These are phyloP conservation scores for Sesamia inferens DNA, from an alignment of 2,888 invertebrate genomes.

Conservation along the genomic window DNA sequence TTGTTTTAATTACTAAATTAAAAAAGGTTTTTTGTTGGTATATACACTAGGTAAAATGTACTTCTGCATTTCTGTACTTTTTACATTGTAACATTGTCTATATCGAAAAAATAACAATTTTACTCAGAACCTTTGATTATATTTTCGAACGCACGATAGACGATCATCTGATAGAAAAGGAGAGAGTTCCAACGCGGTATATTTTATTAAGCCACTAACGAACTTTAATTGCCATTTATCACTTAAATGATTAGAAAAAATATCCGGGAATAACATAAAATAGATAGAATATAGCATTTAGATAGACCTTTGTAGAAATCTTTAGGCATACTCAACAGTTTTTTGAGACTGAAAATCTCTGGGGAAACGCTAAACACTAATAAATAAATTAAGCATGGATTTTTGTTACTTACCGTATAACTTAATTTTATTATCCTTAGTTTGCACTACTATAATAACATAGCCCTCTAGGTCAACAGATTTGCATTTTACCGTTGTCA, in stretches of 20 bases:
- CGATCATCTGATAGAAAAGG: neutral
- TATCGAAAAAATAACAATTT: neutral
- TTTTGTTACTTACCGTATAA: constrained; percentile 92
- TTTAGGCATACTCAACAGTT: neutral
- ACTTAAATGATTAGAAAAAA: neutral
- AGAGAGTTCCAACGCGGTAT: neutral
- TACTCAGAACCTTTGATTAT: neutral
- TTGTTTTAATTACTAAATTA: neutral
- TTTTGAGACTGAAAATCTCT: neutral
- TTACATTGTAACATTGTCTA: neutral
- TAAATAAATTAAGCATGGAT: neutral
- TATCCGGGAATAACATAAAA: neutral
- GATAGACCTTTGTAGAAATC: neutral
- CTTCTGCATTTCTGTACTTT: neutral
- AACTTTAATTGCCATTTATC: too few species aligned
- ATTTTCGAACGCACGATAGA: too few species aligned
- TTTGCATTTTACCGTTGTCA: constrained; percentile 88
- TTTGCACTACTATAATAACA: constrained; percentile 98
- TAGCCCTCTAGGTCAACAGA: constrained; percentile 97
- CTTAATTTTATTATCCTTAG: constrained; percentile 98
- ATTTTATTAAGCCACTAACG: neutral
- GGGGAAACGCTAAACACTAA: constrained; percentile 5
- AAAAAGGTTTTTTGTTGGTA: too few species aligned
- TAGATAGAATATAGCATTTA: neutral
- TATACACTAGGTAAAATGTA: neutral